These are phyloP conservation scores for Danaus melanippus DNA, from an alignment of 1,140 invertebrate genomes.

Conservation along the genomic window DNA sequence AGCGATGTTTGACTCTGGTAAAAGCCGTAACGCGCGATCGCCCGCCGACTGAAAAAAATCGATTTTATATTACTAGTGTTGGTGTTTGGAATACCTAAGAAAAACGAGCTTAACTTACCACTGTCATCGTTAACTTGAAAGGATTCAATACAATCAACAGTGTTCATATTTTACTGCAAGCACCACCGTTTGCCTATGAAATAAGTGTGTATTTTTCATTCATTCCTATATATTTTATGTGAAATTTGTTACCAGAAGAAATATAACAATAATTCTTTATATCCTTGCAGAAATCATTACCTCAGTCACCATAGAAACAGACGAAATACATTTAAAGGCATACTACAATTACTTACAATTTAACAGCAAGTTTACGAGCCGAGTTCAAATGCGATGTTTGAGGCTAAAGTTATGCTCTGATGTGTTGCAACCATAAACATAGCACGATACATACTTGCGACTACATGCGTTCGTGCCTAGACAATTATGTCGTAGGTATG, in stretches of 20 bases:
- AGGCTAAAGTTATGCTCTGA: conserved; percentile 4
- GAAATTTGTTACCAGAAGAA: too few relatives aligned
- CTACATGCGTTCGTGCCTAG: too few relatives aligned
- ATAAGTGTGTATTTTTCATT: too few relatives aligned
- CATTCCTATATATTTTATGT: too few relatives aligned
- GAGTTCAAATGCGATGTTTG: conserved; percentile 4
- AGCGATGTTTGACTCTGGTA: conserved; percentile 18
- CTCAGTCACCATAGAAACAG: too few relatives aligned
- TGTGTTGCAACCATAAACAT: conserved; percentile 1
- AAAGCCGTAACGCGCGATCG: conserved; percentile 21
- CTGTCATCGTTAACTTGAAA: too few relatives aligned
- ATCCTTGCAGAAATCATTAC: too few relatives aligned
- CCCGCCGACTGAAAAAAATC: conserved; percentile 20
- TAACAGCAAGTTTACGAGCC: conserved; percentile 6
- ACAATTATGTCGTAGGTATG: too few relatives aligned
- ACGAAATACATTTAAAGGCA: background rate
- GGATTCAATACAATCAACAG: too few relatives aligned
- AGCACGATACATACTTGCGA: too few relatives aligned
- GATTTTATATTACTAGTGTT: conserved; percentile 14
- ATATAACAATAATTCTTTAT: too few relatives aligned
- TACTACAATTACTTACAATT: conserved; percentile 4
- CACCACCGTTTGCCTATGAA: background rate
- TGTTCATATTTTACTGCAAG: background rate
- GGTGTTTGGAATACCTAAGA: conserved; percentile 2
- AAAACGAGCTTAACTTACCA: too few relatives aligned